Percentiles rank a stretch among this genome's conserved stretches.
phyloP scores from a whole-genome alignment of 2,888 invertebrate genomes.

The Drosophila ezoana region DNA sequence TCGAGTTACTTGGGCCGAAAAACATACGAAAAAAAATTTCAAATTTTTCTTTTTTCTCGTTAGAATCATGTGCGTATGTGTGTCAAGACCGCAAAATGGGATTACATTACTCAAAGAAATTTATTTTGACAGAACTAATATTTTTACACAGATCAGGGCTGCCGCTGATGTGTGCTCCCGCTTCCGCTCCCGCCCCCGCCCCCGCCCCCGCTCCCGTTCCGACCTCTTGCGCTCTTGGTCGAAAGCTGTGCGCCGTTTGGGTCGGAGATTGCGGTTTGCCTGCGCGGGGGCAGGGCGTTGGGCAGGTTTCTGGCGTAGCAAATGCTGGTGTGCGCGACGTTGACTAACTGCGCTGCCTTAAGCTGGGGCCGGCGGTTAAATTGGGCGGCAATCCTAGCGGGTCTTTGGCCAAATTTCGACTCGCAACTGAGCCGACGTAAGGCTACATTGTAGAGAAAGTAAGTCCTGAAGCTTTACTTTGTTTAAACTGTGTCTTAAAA shows the following conservation, averaged over 20 bases:
- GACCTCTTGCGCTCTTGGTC: not conserved
- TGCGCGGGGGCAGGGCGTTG: too few relatives aligned
- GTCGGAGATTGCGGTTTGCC: conserved; percentile 38
- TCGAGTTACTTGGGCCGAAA: conserved; percentile 44
- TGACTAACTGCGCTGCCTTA: conserved; percentile 39
- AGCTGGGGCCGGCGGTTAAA: conserved; percentile 24
- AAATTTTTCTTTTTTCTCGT: conserved; percentile 20
- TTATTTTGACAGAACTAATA: conserved; percentile 84
- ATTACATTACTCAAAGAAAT: conserved; percentile 84
- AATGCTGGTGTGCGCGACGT: conserved; percentile 16
- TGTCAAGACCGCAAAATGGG: conserved; percentile 82
- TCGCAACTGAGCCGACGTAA: not conserved
- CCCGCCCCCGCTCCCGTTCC: not conserved
- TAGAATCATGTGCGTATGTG: conserved; percentile 62
- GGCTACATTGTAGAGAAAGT: not conserved
- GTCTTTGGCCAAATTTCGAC: not conserved
- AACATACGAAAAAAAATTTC: not conserved
- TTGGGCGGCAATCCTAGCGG: conserved; percentile 20
- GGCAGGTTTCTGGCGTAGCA: not conserved
- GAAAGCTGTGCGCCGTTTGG: conserved; percentile 1
- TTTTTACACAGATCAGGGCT: conserved; percentile 75
- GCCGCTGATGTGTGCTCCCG: conserved; percentile 43
- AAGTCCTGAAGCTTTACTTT: not conserved
- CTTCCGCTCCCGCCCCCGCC: not conserved
- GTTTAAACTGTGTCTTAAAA: not conserved